Evolutionary conservation across 2,797 vertebrate species (phyloP).

Genomic region (Acipenser oxyrinchus): DNA sequence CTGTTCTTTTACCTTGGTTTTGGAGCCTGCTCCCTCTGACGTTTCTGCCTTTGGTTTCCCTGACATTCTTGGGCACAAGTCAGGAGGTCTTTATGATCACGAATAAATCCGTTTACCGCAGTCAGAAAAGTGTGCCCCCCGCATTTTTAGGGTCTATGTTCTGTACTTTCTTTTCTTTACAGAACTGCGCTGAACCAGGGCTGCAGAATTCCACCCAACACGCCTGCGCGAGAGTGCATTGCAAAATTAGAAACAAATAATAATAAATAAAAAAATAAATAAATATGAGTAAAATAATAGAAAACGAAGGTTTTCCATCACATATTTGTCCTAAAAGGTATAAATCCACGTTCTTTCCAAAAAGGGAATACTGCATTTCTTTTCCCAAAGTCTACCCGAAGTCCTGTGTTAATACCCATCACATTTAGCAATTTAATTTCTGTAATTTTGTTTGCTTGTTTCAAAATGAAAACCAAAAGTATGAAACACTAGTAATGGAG

Average conservation of each 20-base stretch:
- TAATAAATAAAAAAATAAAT: slow-evolving; percentile 31
- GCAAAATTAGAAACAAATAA: slow-evolving; percentile 29
- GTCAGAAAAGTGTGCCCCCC: slow-evolving; percentile 44
- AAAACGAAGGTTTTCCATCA: slow-evolving; percentile 32
- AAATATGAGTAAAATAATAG: slow-evolving; percentile 29
- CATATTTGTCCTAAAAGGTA: slow-evolving; percentile 16
- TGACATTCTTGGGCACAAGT: slow-evolving; percentile 76
- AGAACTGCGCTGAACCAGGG: slow-evolving; percentile 55
- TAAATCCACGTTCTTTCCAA: slow-evolving; percentile 22
- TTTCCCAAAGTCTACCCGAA: slow-evolving; percentile 9
- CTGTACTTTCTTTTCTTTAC: slow-evolving; percentile 45
- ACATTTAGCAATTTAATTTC: neutral
- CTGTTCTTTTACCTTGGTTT: slow-evolving; percentile 92
- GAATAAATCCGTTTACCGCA: slow-evolving; percentile 48
- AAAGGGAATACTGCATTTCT: neutral
- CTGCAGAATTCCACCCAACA: slow-evolving; percentile 56
- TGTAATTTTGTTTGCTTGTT: neutral
- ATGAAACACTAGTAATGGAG: neutral
- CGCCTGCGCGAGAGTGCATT: slow-evolving; percentile 72
- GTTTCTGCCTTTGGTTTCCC: slow-evolving; percentile 70
- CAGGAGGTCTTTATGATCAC: slow-evolving; percentile 47
- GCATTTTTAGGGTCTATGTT: slow-evolving; percentile 47
- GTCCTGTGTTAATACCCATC: slow-evolving; percentile 14
- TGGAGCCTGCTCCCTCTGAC: slow-evolving; percentile 78
- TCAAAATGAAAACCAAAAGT: neutral